phyloP scores from a whole-genome alignment of 1,140 invertebrate species.

The Bombus sibiricus region DNA sequence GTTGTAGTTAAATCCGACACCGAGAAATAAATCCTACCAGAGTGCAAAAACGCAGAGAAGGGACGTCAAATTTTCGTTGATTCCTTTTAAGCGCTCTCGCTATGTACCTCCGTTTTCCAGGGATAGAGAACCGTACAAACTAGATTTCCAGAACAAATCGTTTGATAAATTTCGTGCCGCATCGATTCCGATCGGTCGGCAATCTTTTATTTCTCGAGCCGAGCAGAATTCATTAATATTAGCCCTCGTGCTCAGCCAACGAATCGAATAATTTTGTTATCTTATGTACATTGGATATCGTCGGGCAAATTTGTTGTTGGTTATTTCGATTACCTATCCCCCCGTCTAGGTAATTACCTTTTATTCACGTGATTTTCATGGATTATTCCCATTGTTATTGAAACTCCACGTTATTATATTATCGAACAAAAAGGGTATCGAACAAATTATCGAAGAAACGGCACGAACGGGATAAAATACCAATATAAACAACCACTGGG shows the following conservation, averaged over 20 bases:
- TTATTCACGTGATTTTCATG: constrained; percentile 22
- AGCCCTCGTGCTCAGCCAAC: not conserved
- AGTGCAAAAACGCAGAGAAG: no score
- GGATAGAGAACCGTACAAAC: no score
- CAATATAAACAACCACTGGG: no score
- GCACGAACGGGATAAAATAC: not conserved
- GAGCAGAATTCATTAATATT: constrained; percentile 19
- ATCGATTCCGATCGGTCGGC: not conserved
- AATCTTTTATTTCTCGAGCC: not conserved
- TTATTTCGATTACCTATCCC: constrained; percentile 7
- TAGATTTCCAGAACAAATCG: not conserved
- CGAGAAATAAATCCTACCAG: constrained; percentile 8
- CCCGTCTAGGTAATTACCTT: not conserved
- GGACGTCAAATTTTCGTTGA: constrained; percentile 1
- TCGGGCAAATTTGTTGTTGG: not conserved
- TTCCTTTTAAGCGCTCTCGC: constrained; percentile 6
- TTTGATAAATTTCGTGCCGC: not conserved
- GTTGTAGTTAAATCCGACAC: constrained; percentile 24
- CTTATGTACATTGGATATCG: constrained; percentile 20
- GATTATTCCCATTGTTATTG: not conserved
- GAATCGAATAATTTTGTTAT: constrained; percentile 26
- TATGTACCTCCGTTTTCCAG: not conserved
- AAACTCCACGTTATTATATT: constrained; percentile 3
- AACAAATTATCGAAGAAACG: no score
- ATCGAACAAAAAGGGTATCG: not conserved